These are phyloP conservation scores for Hydraecia micacea DNA, from an alignment of 2,888 invertebrate species.

Conservation along the genomic window DNA sequence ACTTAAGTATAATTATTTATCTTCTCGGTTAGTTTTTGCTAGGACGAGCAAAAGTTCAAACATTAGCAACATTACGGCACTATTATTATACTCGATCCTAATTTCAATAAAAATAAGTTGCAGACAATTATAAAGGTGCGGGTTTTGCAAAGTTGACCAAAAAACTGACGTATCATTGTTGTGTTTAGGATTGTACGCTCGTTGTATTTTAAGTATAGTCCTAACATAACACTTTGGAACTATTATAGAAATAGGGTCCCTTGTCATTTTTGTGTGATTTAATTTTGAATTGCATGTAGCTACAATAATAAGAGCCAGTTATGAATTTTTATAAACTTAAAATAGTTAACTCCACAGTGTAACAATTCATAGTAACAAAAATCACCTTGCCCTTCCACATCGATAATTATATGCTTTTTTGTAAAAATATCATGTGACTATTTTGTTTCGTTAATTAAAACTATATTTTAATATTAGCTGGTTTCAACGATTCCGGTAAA, in stretches of 20 bases:
- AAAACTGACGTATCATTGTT: constrained; percentile 60
- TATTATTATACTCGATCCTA: constrained; percentile 33
- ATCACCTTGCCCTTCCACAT: background rate
- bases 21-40: constrained; percentile 28
- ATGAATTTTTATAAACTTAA: background rate
- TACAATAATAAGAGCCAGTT: background rate
- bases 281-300: background rate
- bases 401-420: background rate
- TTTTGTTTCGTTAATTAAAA: background rate
- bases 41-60: constrained; percentile 10
- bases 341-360: background rate
- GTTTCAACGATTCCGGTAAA: background rate
- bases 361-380: background rate
- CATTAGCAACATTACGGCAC: constrained; percentile 32
- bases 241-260: constrained; percentile 65
- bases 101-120: constrained; percentile 51
- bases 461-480: background rate
- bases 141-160: constrained; percentile 63
- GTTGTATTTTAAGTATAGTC: constrained; percentile 65
- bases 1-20: constrained; percentile 10
- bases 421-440: background rate
- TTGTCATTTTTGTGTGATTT: background rate
- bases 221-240: constrained; percentile 76
- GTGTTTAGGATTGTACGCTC: constrained; percentile 53
- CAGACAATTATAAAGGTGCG: constrained; percentile 46